Conservation (phyloP, 2,888 invertebrate species). For the Liopterus haemorrhoidalis region DNA sequence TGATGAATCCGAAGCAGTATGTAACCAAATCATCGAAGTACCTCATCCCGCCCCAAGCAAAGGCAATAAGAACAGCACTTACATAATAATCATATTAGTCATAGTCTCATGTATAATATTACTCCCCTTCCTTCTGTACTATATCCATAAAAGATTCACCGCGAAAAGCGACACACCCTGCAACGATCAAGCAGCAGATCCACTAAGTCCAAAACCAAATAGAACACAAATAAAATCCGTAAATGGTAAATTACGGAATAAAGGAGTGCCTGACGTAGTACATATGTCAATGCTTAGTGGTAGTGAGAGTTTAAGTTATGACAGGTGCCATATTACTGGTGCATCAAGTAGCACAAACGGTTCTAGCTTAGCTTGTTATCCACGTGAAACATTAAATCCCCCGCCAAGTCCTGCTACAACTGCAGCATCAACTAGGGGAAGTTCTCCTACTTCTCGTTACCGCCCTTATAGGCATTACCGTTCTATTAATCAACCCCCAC, state of each 20-base stretch:
- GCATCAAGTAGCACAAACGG: conserved; percentile 65
- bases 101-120: conserved; percentile 51
- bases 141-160: conserved; percentile 33
- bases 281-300: conserved; percentile 59
- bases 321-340: conserved; percentile 59
- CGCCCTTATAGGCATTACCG: conserved; percentile 69
- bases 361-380: conserved; percentile 56
- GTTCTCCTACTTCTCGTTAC: conserved; percentile 56
- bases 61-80: conserved; percentile 36
- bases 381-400: conserved; percentile 82
- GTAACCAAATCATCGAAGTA: conserved; percentile 44
- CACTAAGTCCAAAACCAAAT: conserved; percentile 52
- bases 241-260: conserved; percentile 41
- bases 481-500: conserved; percentile 77
- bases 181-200: conserved; percentile 61
- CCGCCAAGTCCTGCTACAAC: conserved; percentile 86
- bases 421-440: conserved; percentile 51
- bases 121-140: no score
- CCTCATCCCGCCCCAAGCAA: no score
- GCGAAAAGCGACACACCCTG: conserved; percentile 41
- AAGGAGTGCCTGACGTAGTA: conserved; percentile 48
- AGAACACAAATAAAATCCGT: conserved; percentile 38
- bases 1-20: conserved; percentile 66
- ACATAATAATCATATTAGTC: conserved; percentile 53
- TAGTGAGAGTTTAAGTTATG: conserved; percentile 59